Evolutionary conservation across 2,888 invertebrate genomes (phyloP), one percentile per base, ranked within the genome.

Genomic region (Tiliacea citrago): DNA sequence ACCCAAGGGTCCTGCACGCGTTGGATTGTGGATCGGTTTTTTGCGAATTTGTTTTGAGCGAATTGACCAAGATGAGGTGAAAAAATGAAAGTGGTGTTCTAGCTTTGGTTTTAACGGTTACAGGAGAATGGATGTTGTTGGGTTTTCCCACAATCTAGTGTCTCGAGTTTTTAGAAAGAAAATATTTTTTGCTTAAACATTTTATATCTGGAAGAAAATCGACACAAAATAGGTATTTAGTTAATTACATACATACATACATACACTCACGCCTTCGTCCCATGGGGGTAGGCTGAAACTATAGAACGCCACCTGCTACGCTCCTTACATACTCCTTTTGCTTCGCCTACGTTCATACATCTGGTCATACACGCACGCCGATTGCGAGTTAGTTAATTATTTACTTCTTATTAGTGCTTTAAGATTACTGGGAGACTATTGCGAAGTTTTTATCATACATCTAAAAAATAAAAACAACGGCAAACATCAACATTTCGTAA

Each of bases 1-100:
- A 92, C 83, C 77, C 39, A n/a, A 81, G 78, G 75, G 75, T 74
- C 55, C 60, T 86, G 82, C 88, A 87, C 86, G 87, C 89, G 87
- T 79, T 72, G 73, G 71, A 68, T 65, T 78, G 69, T 62, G 66
- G 71, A 69, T 80, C 79, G 79, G 71, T 84, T 83, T 86, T 86
- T 85, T 86, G 84, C 85, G 65, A 75, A 78, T 81, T 80, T 79
- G 63, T 82, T 77, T 83, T 83, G 74, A 60, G 58, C 53, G 45
- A 84, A 82, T 81, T 67, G 70, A 63, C 62, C 42, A 39, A 60
- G 53, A 39, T 18, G 49, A 57, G 45, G 9, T 51, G 57, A 70
- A 77, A 62, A 77, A 80, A 57, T 0, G 0, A 24, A 51, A 57
- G 18, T 55, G 6, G 6, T 47, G 9, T 49, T 53, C 21, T 53